Conservation (phyloP, 2,797 vertebrate genomes). For the Gymnoscopelus braueri region DNA sequence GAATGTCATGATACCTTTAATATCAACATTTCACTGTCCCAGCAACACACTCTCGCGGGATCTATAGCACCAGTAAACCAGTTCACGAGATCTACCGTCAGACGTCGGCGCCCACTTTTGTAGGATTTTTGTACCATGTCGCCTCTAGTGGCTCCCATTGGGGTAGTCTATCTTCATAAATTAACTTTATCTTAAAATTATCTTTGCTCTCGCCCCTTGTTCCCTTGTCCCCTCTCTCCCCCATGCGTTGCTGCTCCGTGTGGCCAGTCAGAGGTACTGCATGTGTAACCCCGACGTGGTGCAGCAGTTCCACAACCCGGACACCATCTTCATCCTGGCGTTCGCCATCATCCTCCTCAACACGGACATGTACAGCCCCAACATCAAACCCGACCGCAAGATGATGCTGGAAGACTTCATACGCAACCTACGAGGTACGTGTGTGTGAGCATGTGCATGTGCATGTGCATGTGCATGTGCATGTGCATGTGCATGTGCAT, state of each 20-base stretch:
- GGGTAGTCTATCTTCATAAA: not conserved
- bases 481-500: not conserved
- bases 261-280: constrained; percentile 94
- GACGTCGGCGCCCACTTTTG: too few species aligned
- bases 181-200: not conserved
- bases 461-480: constrained; percentile 1
- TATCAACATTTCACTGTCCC: too few species aligned
- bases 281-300: constrained; percentile 99
- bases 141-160: too few species aligned
- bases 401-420: constrained; percentile 99
- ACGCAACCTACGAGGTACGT: constrained; percentile 92
- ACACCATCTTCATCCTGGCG: constrained; percentile 99
- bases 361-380: constrained; percentile 99
- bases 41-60: too few species aligned
- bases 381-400: constrained; percentile 98
- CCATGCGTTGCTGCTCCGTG: not conserved
- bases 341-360: constrained; percentile 99
- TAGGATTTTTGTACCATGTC: too few species aligned
- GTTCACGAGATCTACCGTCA: too few species aligned
- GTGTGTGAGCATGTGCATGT: not conserved
- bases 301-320: constrained; percentile 99
- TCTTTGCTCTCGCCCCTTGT: not conserved
- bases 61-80: too few species aligned
- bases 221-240: not conserved
- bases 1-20: too few species aligned